phyloP scores from a whole-genome alignment of 2,113 vertebrate species.

The Madoqua kirkii region DNA sequence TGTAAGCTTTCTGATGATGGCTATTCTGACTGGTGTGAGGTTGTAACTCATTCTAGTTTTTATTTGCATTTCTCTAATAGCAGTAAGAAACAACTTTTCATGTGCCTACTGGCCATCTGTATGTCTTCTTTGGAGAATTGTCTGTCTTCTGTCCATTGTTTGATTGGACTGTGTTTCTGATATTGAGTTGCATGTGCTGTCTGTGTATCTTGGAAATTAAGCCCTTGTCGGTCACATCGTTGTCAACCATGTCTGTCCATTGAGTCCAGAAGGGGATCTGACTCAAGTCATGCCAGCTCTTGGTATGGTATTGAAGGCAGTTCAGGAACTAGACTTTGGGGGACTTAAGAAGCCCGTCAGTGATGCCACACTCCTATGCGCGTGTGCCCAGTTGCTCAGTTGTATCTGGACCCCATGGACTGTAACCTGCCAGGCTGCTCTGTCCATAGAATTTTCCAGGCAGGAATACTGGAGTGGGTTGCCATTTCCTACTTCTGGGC shows the following conservation, averaged over 20 bases:
- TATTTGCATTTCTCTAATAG: background rate
- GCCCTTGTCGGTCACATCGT: background rate
- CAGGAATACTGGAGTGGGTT: background rate
- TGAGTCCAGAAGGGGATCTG: background rate
- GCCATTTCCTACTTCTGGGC: background rate
- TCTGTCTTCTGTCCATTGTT: background rate
- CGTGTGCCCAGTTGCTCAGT: background rate
- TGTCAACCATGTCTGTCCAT: background rate
- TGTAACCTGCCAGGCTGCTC: background rate
- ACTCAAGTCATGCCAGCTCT: background rate
- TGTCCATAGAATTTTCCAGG: background rate
- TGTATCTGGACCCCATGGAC: background rate
- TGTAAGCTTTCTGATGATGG: background rate
- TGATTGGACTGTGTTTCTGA: background rate
- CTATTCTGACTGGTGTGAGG: background rate
- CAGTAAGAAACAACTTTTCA: background rate
- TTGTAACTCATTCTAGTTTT: background rate
- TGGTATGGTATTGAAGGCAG: background rate
- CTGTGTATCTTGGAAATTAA: background rate
- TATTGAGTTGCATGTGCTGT: background rate
- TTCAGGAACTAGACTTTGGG: background rate
- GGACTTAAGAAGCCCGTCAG: background rate
- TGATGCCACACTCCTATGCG: accelerated
- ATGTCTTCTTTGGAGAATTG: background rate
- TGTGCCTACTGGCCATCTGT: background rate